Conservation (phyloP, 1,140 invertebrate genomes). For the Heliconius hermathena region DNA sequence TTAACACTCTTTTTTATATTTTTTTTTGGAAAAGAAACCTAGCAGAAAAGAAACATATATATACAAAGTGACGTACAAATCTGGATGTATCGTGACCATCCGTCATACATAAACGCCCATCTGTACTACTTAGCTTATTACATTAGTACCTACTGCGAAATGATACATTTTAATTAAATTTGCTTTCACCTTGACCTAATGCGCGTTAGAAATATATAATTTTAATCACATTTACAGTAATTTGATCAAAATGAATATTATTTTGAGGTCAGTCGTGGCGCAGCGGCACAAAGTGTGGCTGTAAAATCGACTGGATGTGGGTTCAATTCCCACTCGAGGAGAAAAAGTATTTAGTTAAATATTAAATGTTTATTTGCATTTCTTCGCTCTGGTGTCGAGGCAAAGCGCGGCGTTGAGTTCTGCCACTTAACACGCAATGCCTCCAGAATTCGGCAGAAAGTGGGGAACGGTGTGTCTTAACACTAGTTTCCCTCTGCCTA, state of each 20-base stretch:
- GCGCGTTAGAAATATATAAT: neutral
- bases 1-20: too few relatives aligned
- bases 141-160: neutral
- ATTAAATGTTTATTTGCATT: too few relatives aligned
- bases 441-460: too few relatives aligned
- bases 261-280: neutral
- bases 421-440: too few relatives aligned
- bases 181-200: neutral
- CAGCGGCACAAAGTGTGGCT: too few relatives aligned
- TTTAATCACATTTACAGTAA: neutral
- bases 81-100: conserved; percentile 5
- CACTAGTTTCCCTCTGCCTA: too few relatives aligned
- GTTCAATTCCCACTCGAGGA: neutral
- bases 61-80: neutral
- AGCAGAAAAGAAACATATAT: neutral
- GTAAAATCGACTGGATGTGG: too few relatives aligned
- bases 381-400: too few relatives aligned
- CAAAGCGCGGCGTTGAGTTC: too few relatives aligned
- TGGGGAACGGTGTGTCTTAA: too few relatives aligned
- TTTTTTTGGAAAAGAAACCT: too few relatives aligned
- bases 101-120: neutral
- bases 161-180: neutral
- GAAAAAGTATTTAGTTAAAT: too few relatives aligned
- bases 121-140: conserved; percentile 1
- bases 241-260: neutral